Conservation (phyloP, 1,140 invertebrate species). For the Drosophila santomea region DNA sequence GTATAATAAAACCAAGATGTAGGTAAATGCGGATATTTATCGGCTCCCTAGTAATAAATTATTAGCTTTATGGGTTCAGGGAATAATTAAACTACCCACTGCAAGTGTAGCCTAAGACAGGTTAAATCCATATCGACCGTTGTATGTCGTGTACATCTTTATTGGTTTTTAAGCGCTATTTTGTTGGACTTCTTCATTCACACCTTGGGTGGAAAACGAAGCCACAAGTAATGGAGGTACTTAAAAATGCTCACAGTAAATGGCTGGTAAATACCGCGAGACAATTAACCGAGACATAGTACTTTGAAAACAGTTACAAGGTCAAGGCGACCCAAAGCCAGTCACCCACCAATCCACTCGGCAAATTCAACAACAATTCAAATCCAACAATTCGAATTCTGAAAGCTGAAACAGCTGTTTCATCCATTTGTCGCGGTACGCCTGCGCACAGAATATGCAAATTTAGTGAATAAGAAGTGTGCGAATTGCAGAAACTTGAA, state of each 20-base stretch:
- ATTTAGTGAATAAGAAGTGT: slow-evolving; percentile 34
- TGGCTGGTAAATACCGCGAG: slow-evolving; percentile 37
- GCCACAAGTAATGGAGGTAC: slow-evolving; percentile 33
- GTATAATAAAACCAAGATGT: too few relatives aligned
- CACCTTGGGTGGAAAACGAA: slow-evolving; percentile 21
- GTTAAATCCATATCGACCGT: slow-evolving; percentile 16
- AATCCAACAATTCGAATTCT: slow-evolving; percentile 17
- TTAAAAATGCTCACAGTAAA: slow-evolving; percentile 37
- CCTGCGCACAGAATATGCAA: slow-evolving; percentile 50
- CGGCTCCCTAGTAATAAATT: background rate
- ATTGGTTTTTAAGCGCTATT: slow-evolving; percentile 9
- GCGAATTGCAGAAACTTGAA: slow-evolving; percentile 35
- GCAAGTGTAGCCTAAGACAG: background rate
- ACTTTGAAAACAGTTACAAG: slow-evolving; percentile 75
- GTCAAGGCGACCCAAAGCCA: slow-evolving; percentile 56
- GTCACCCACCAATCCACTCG: slow-evolving; percentile 40
- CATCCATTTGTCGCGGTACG: slow-evolving; percentile 24
- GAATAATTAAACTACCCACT: background rate
- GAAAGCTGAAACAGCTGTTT: slow-evolving; percentile 61
- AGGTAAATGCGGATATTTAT: too few relatives aligned
- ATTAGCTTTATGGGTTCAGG: background rate
- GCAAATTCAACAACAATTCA: slow-evolving; percentile 33
- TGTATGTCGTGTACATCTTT: slow-evolving; percentile 51
- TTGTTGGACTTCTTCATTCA: slow-evolving; percentile 37
- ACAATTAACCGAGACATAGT: slow-evolving; percentile 53